Evolutionary conservation across 2,797 vertebrate genomes (phyloP).

Genomic region (Numenius phaeopus): DNA sequence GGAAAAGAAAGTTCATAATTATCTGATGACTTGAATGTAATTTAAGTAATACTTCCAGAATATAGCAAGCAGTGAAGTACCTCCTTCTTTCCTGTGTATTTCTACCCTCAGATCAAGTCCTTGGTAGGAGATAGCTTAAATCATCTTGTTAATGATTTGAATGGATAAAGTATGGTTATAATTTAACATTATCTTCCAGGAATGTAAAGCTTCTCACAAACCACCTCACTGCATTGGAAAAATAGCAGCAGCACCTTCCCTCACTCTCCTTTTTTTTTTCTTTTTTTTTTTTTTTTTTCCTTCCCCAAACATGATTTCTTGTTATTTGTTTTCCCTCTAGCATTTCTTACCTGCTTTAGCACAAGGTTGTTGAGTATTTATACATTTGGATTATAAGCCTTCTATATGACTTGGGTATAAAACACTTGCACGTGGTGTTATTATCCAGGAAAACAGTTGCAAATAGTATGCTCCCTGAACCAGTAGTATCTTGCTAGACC

Average conservation of each 20-base stretch:
- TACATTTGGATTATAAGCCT: not conserved
- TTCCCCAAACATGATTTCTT: not conserved
- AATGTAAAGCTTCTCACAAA: constrained; percentile 52
- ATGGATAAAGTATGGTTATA: constrained; percentile 54
- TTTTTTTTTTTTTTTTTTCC: not conserved
- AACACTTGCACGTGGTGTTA: not conserved
- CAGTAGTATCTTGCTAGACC: constrained; percentile 59
- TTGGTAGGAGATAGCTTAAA: constrained; percentile 59
- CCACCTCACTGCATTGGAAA: not conserved
- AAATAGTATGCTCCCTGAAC: constrained; percentile 61
- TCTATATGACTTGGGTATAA: not conserved
- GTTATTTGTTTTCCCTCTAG: constrained; percentile 10
- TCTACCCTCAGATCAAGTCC: constrained; percentile 43
- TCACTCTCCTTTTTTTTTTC: not conserved
- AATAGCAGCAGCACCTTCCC: not conserved
- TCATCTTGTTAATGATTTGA: constrained; percentile 62
- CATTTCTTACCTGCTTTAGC: constrained; percentile 36
- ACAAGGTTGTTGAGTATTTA: constrained; percentile 35
- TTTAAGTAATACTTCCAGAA: constrained; percentile 79
- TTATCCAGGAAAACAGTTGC: constrained; percentile 56
- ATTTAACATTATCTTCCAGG: constrained; percentile 42
- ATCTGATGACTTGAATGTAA: constrained; percentile 81
- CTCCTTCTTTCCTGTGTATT: constrained; percentile 47
- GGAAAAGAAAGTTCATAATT: constrained; percentile 83
- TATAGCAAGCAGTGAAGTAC: constrained; percentile 26